These are phyloP conservation scores for Neocrepidodera transversa DNA, from an alignment of 2,888 invertebrate genomes.

Conservation along the genomic window DNA sequence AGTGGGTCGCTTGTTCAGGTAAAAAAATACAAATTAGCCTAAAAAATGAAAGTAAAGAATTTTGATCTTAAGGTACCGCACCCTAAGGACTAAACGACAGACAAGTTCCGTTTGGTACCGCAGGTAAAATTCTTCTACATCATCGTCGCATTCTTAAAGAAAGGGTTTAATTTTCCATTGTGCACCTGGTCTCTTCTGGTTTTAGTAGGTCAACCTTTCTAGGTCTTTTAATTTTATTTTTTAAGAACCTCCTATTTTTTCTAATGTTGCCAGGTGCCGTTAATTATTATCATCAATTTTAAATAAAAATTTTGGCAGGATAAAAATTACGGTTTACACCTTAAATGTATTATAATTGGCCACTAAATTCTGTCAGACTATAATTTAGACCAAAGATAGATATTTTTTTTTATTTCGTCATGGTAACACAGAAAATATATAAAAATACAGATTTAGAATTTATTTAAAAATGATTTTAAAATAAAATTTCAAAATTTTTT, in stretches of 20 bases:
- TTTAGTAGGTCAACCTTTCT: slow-evolving; percentile 29
- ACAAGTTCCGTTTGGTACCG: slow-evolving; percentile 17
- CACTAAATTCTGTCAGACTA: slow-evolving; percentile 3
- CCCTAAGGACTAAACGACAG: slow-evolving; percentile 7
- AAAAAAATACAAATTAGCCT: slow-evolving; percentile 14
- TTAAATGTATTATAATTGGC: slow-evolving; percentile 28
- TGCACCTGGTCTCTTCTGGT: slow-evolving; percentile 27
- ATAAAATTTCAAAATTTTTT: no score
- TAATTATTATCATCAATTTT: slow-evolving; percentile 26
- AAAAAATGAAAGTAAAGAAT: slow-evolving; percentile 14
- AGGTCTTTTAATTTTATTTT: slow-evolving; percentile 1
- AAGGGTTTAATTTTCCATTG: slow-evolving; percentile 18
- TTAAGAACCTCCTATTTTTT: slow-evolving; percentile 15
- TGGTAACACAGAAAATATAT: no score
- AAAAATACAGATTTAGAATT: no score
- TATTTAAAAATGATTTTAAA: no score
- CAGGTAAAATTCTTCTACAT: slow-evolving; percentile 27
- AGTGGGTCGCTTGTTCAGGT: slow-evolving; percentile 11
- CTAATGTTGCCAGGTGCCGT: slow-evolving; percentile 27
- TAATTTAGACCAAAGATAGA: no score
- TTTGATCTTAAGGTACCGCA: slow-evolving; percentile 8
- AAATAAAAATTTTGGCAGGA: slow-evolving; percentile 25
- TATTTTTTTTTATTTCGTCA: no score
- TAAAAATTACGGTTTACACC: slow-evolving; percentile 29
- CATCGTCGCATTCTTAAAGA: slow-evolving; percentile 24